phyloP scores from a whole-genome alignment of 92 coral and sea anemone species.

The Umimayanthus chanpuru region DNA sequence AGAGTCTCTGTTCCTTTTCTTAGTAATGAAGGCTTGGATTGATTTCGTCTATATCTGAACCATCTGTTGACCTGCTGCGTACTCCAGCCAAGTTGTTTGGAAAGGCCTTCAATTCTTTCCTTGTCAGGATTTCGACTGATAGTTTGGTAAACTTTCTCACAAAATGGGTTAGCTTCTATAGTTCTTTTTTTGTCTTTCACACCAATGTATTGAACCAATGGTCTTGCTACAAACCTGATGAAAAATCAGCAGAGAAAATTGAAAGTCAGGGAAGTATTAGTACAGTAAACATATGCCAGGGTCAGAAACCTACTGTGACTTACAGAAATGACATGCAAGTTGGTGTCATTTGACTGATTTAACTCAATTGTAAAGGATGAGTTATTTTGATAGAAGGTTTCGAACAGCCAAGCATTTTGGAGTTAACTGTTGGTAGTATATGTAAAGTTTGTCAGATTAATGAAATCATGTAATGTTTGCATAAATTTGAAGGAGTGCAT shows the following conservation, averaged over 20 bases:
- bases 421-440: no score
- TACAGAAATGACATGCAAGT: no score
- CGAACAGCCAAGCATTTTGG: no score
- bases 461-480: no score
- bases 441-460: no score
- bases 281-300: not conserved
- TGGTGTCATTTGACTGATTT: no score
- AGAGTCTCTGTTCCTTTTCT: conserved; percentile 78
- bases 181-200: conserved; percentile 71
- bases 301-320: no score
- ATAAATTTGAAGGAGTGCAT: no score
- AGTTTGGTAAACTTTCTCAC: conserved; percentile 94
- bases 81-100: conserved; percentile 97
- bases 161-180: conserved; percentile 77
- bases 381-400: no score
- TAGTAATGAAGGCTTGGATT: conserved; percentile 80
- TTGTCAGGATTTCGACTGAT: conserved; percentile 78
- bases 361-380: no score
- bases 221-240: conserved; percentile 86
- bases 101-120: conserved; percentile 82
- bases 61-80: conserved; percentile 82
- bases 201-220: conserved; percentile 74
- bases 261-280: not conserved
- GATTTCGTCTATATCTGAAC: conserved; percentile 85
- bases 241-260: not conserved